Evolutionary conservation across 1,140 invertebrate species (phyloP).

Genomic region (Listronotus bonariensis): DNA sequence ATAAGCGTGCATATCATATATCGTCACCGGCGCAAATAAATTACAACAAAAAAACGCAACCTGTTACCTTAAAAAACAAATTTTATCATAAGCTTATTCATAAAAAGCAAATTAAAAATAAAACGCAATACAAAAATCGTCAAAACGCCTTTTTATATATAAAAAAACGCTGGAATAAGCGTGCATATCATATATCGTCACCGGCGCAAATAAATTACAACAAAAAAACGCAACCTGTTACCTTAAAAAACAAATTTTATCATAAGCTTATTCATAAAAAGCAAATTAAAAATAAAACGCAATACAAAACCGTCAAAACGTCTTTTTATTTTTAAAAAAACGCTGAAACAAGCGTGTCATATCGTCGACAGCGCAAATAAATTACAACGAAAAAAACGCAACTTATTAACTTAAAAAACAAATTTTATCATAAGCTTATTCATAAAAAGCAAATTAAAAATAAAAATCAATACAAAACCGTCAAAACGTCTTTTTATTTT

Average conservation of each 20-base stretch:
- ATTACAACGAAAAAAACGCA: background rate
- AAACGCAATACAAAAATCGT: conserved; percentile 20
- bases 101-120: conserved; percentile 17
- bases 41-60: background rate
- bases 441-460: conserved; percentile 17
- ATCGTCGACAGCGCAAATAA: too few relatives aligned
- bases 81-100: conserved; percentile 26
- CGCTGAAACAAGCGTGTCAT: too few relatives aligned
- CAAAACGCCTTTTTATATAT: conserved; percentile 6
- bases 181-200: too few relatives aligned
- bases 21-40: too few relatives aligned
- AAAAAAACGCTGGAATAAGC: too few relatives aligned
- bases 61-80: background rate
- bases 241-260: conserved; percentile 7
- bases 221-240: background rate
- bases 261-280: conserved; percentile 26
- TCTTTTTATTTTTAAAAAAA: background rate
- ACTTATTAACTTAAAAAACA: background rate
- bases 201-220: too few relatives aligned
- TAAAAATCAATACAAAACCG: conserved; percentile 16
- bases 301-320: background rate
- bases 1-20: too few relatives aligned
- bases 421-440: conserved; percentile 24
- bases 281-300: too few relatives aligned
- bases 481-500: conserved; percentile 7